A percentile compares a stretch with the other conserved stretches of the same genome.
These are phyloP conservation scores for Aphidius ervi DNA, from an alignment of 1,140 invertebrate genomes.

Conservation along the genomic window DNA sequence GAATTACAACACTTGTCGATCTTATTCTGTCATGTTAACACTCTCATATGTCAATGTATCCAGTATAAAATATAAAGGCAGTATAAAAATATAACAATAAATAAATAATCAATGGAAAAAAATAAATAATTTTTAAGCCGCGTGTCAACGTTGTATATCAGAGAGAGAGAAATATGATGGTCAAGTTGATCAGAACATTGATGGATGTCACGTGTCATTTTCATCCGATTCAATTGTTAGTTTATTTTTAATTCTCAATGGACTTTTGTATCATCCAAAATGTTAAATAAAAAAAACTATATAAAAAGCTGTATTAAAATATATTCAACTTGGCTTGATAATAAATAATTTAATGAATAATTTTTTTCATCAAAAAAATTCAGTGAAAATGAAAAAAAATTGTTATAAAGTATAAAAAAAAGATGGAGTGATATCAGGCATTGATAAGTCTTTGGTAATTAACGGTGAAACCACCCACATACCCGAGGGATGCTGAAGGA, in stretches of 20 bases:
- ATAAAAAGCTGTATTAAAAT: too few relatives aligned
- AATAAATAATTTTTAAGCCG: conserved; percentile 40
- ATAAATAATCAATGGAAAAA: conserved; percentile 25
- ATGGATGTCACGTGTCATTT: conserved; percentile 40
- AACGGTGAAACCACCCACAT: conserved; percentile 35
- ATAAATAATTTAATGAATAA: too few relatives aligned
- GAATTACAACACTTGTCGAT: conserved; percentile 11
- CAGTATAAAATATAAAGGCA: too few relatives aligned
- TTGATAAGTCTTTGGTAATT: conserved; percentile 42
- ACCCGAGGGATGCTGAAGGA: conserved; percentile 33
- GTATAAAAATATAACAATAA: too few relatives aligned
- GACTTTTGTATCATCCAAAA: too few relatives aligned
- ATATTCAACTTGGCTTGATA: too few relatives aligned
- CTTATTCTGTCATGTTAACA: conserved; percentile 8
- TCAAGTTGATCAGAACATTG: conserved; percentile 31
- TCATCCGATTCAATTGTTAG: conserved; percentile 11
- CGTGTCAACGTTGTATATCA: conserved; percentile 27
- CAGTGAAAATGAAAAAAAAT: neutral
- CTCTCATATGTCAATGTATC: neutral
- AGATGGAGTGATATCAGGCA: conserved; percentile 15
- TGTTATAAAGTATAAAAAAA: conserved; percentile 1
- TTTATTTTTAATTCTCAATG: too few relatives aligned
- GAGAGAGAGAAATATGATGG: conserved; percentile 18
- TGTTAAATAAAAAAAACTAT: too few relatives aligned
- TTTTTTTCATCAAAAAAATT: conserved; percentile 13